These are phyloP conservation scores for Catalaphyllia jardinei DNA, from an alignment of 64 coral and sea anemone genomes.

Conservation along the genomic window DNA sequence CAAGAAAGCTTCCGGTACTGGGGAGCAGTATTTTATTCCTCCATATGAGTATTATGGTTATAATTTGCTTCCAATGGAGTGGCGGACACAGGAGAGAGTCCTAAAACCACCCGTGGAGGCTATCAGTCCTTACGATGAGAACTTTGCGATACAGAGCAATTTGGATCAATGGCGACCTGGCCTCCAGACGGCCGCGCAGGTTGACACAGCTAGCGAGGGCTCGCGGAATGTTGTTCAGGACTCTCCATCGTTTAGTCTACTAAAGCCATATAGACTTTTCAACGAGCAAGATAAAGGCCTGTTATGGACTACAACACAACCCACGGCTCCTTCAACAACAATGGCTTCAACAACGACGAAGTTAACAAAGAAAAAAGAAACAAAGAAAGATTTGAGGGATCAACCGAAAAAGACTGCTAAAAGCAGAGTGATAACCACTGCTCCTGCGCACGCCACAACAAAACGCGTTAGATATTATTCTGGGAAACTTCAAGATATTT, in stretches of 20 bases:
- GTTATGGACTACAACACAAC: neutral
- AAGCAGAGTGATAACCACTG: neutral
- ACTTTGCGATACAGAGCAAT: neutral
- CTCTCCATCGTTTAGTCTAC: neutral
- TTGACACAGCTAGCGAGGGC: neutral
- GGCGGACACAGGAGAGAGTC: neutral
- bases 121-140: neutral
- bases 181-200: neutral
- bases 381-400: no score
- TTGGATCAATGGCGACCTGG: neutral
- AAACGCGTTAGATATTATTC: conserved; percentile 19
- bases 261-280: neutral
- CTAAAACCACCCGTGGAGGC: no score
- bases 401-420: neutral
- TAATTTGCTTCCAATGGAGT: neutral
- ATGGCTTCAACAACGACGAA: neutral
- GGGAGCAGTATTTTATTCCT: conserved; percentile 1
- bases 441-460: neutral
- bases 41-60: neutral
- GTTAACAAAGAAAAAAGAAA: neutral
- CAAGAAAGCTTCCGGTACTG: neutral
- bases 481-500: conserved; percentile 61
- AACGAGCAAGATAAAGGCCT: neutral
- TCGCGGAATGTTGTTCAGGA: neutral
- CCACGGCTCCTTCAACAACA: neutral